Evolutionary conservation across 2,113 vertebrate genomes (phyloP).

Genomic region (Dromaius novaehollandiae): DNA sequence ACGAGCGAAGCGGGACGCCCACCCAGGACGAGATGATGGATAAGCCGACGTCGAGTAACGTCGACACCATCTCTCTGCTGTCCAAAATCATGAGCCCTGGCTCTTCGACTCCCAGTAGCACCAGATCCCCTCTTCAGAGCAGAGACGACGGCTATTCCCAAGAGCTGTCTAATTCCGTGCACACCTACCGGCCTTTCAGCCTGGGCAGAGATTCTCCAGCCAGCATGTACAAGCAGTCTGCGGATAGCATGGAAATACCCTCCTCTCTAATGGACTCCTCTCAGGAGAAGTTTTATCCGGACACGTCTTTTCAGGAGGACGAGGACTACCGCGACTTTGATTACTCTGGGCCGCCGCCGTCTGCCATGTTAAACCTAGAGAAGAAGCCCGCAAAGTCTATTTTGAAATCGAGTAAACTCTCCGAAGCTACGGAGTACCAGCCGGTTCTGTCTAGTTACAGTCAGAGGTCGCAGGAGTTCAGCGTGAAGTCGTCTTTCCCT

Average conservation of each 20-base stretch:
- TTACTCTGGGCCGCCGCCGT: conserved; percentile 73
- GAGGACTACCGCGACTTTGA: conserved; percentile 83
- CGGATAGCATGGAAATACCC: conserved; percentile 72
- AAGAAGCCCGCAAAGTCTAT: conserved; percentile 81
- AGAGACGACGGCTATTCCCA: conserved; percentile 75
- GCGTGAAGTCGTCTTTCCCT: conserved; percentile 70
- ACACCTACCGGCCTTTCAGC: conserved; percentile 75
- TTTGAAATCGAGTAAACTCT: conserved; percentile 75
- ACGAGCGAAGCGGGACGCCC: conserved; percentile 92
- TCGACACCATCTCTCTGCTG: conserved; percentile 78
- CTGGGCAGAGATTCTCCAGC: conserved; percentile 72
- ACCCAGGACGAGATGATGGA: conserved; percentile 99
- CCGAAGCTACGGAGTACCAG: conserved; percentile 73
- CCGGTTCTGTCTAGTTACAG: conserved; percentile 70
- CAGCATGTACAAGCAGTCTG: conserved; percentile 65
- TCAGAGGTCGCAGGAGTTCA: conserved; percentile 72
- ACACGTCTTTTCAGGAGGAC: conserved; percentile 81
- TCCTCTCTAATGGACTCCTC: conserved; percentile 79
- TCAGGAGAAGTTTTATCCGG: conserved; percentile 81
- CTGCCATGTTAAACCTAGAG: conserved; percentile 77
- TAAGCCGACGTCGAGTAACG: conserved; percentile 80
- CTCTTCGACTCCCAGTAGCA: conserved; percentile 83
- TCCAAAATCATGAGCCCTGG: conserved; percentile 84
- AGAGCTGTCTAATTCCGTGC: conserved; percentile 69
- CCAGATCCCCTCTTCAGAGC: conserved; percentile 70